A percentile compares a stretch with the other conserved stretches of the same genome.
These are phyloP conservation scores for Diorhabda carinulata DNA, from an alignment of 1,140 invertebrate species.

Conservation along the genomic window DNA sequence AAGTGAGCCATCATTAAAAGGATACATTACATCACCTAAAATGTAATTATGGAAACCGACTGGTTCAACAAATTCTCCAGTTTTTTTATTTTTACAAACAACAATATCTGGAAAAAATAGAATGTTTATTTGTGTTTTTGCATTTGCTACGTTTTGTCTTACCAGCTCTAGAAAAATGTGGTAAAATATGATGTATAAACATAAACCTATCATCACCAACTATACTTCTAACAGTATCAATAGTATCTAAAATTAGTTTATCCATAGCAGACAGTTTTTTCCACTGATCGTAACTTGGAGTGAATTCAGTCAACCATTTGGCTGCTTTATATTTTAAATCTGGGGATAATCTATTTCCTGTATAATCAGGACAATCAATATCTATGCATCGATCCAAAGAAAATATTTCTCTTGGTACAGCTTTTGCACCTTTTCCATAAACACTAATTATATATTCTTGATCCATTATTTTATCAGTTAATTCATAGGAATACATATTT, in stretches of 20 bases:
- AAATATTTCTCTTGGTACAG: conserved; percentile 50
- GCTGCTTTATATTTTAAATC: conserved; percentile 44
- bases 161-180: conserved; percentile 54
- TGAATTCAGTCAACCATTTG: conserved; percentile 49
- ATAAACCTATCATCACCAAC: conserved; percentile 47
- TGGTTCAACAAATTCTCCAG: conserved; percentile 44
- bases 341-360: conserved; percentile 50
- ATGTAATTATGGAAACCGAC: conserved; percentile 43
- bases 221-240: conserved; percentile 38
- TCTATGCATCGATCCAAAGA: conserved; percentile 53
- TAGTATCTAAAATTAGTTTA: conserved; percentile 49
- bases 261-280: conserved; percentile 47
- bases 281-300: conserved; percentile 47
- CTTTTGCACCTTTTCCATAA: conserved; percentile 40
- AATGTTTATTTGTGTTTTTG: not conserved
- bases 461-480: conserved; percentile 49
- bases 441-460: conserved; percentile 46
- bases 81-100: conserved; percentile 50
- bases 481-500: conserved; percentile 51
- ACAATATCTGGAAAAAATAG: conserved; percentile 52
- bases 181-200: conserved; percentile 52
- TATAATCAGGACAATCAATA: conserved; percentile 57
- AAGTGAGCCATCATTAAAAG: conserved; percentile 44
- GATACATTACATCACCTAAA: conserved; percentile 49
- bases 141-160: conserved; percentile 6